Evolutionary conservation across 2,113 vertebrate genomes (phyloP), one percentile per base, ranked within the genome.

Genomic region (Stigmatopora argus): DNA sequence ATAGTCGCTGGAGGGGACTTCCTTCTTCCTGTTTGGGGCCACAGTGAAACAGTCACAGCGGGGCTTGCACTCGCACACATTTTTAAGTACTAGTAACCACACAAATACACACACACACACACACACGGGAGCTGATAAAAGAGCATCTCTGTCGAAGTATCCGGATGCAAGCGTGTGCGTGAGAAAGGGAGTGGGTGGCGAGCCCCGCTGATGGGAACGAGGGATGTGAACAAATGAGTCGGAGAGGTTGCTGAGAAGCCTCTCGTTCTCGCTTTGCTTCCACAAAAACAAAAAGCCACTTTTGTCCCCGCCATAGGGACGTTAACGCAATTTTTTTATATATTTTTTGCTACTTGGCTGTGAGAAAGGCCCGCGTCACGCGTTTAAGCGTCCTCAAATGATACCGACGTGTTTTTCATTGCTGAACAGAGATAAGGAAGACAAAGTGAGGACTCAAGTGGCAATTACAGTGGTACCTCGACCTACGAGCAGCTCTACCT

Each of bases 71-170:
- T 31, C 26, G 26, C 26, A 31, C 26, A 31, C 26, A 31, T 31
- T 31, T 31, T 31, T 31, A 31, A 31, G 26, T 31, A 31, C 26
- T 31, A 31, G 26, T 31, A 31, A 31, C 26, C 26, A 31, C 26
- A 31, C 26, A 31, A 1, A 31, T 3, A 31, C 26, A 31, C 26
- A 31, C 26, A 31, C 26, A 31, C 26, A 31, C 26, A 31, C 26
- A 61, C 31, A 49, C 19, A 65, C 51, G 63, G 64, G 70, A 78
- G 70, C 72, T 68, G 62, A 85, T 74, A 82, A 72, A 80, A 81
- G 72, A 79, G 74, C 64, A 67, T 86, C 78, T 84, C 72, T 82
- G 80, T 82, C 70, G 73, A 77, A 86, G 70, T 76, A 78, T 77
- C 73, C 49, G 64, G 66, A 67, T 69, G 44, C 49, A n/a, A 66